Evolutionary conservation across 2,888 invertebrate genomes (phyloP), one percentile per base, ranked within the genome.

Genomic region (Philaethria dido): DNA sequence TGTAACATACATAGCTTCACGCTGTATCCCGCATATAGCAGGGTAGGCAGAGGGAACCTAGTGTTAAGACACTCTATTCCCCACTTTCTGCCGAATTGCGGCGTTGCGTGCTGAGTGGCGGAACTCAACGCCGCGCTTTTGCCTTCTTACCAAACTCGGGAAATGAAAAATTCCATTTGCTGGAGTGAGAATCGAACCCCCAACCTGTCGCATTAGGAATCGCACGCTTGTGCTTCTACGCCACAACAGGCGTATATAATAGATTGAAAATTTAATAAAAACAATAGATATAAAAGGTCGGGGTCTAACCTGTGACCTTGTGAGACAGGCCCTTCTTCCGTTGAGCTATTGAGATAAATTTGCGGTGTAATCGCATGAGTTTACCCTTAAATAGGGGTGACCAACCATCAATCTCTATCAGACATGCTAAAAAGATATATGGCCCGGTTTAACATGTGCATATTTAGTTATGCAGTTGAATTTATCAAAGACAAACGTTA

Each of bases 261-360:
- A 29, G 5, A 33, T 50, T 29, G 25, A 50, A 50, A 50, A 29
- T n/a, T n/a, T 3, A 8, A 50, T 3, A 29, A 50, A 25, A 50
- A 29, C 29, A 45, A 25, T 60, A 60, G 6, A 0, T 18, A 11
- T 25, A 14, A 47, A 33, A 60, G 60, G 60, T 60, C 18, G 33
- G 20, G 29, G 29, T 33, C 44, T 47, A 60, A 60, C 60, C 60
- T 60, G 45, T 47, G 47, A 60, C 60, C 60, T 16, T 60, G 44
- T 47, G 33, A 45, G 33, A 47, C 45, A 47, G 3, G 13, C 60
- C 42, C 39, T 39, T n/a, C 42, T 33, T 18, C 45, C 60, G 60
- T 47, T 60, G 60, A 60, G 60, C 60, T 60, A 60, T 60, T 60
- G 60, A 60, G 60, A 60, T 60, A 60, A 60, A 60, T 60, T 60